Conservation (phyloP, 2,888 invertebrate species). For the Calameuta idolon region DNA sequence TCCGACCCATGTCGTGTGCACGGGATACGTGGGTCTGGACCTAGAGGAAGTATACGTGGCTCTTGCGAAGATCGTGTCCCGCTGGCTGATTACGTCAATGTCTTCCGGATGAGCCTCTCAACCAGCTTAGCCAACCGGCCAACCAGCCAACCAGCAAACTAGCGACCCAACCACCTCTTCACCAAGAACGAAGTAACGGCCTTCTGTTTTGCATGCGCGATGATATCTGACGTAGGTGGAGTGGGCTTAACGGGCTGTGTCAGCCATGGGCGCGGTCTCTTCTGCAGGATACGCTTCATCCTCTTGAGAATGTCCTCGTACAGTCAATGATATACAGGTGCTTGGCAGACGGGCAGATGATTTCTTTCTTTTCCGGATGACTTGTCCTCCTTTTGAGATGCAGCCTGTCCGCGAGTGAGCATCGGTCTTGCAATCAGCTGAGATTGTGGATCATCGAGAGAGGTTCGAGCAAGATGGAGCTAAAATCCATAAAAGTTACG, state of each 20-base stretch:
- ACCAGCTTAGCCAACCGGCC: neutral
- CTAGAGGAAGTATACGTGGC: neutral
- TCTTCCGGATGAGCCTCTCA: neutral
- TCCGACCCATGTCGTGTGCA: neutral
- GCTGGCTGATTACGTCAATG: neutral
- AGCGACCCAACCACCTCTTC: neutral
- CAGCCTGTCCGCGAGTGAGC: constrained; percentile 6
- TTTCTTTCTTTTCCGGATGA: constrained; percentile 23
- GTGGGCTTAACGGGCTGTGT: constrained; percentile 55
- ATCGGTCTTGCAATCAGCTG: neutral
- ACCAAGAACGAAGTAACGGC: constrained; percentile 19
- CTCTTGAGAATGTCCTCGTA: neutral
- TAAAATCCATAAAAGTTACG: neutral
- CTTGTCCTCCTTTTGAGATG: neutral
- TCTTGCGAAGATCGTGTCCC: neutral
- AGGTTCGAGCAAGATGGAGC: neutral
- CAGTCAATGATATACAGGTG: neutral
- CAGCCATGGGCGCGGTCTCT: constrained; percentile 56
- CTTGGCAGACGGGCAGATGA: neutral
- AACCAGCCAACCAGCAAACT: too few relatives aligned
- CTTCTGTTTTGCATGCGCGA: constrained; percentile 63
- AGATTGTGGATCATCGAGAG: neutral
- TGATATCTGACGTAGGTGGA: constrained; percentile 58
- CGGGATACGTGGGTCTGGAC: neutral
- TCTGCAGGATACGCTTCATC: constrained; percentile 25